Conservation (phyloP, 2,113 vertebrate genomes). For the Tachuris rubrigastra region DNA sequence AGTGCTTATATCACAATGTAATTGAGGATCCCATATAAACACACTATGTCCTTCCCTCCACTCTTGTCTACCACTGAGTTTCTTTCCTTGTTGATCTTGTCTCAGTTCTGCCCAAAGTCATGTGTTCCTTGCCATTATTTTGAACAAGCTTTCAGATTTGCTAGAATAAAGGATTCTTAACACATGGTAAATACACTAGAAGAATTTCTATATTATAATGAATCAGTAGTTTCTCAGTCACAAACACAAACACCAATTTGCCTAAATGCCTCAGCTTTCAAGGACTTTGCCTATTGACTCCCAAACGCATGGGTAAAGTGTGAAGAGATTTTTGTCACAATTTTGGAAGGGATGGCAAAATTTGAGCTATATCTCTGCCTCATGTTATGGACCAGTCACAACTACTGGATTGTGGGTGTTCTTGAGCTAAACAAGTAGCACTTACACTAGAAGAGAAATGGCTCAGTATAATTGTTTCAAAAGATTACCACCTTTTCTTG, state of each 20-base stretch:
- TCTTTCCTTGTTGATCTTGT: not conserved
- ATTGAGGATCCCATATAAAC: not conserved
- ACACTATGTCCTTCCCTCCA: rapidly evolving
- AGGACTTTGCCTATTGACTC: not conserved
- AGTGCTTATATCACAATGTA: not conserved
- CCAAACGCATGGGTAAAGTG: not conserved
- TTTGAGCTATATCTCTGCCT: not conserved
- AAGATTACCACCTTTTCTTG: not conserved
- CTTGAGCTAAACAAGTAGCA: not conserved
- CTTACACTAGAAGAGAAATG: not conserved
- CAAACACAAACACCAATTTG: not conserved
- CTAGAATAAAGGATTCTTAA: not conserved
- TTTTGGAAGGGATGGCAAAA: not conserved
- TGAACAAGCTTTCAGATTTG: not conserved
- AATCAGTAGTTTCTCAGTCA: not conserved
- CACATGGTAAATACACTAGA: not conserved
- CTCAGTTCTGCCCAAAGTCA: not conserved
- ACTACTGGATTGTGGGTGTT: not conserved
- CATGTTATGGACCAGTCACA: rapidly evolving
- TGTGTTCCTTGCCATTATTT: not conserved
- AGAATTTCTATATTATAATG: not conserved
- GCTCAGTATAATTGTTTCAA: not conserved
- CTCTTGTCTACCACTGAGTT: not conserved
- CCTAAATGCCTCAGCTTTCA: not conserved
- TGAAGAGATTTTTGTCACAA: not conserved